A percentile compares a stretch with the other conserved stretches of the same genome.
These are phyloP conservation scores for Lithophane semibrunnea DNA, from an alignment of 2,888 invertebrate genomes.

Conservation along the genomic window DNA sequence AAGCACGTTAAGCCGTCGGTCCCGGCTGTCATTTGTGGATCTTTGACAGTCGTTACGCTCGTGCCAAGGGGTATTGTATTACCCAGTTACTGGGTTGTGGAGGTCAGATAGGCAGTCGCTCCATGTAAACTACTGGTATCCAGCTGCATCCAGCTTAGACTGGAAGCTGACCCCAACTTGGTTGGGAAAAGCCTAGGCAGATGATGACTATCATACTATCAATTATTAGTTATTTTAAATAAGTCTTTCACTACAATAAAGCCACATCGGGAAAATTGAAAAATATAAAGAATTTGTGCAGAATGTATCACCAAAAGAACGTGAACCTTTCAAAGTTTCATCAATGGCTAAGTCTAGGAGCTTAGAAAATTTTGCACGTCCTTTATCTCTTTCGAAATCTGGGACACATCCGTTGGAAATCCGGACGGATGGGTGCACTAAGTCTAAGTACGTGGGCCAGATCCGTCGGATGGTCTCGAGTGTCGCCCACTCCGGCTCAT, in stretches of 20 bases:
- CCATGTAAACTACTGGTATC: too few species aligned
- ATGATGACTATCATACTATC: not conserved
- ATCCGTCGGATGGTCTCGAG: constrained; percentile 56
- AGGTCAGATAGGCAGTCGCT: too few species aligned
- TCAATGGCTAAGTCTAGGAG: constrained; percentile 26
- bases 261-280: not conserved
- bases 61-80: too few species aligned
- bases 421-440: constrained; percentile 60
- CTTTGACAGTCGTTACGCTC: too few species aligned
- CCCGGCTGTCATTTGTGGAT: too few species aligned
- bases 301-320: constrained; percentile 26
- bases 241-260: not conserved
- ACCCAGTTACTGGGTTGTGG: too few species aligned
- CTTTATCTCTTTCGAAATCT: constrained; percentile 58
- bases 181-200: too few species aligned
- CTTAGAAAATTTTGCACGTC: constrained; percentile 50
- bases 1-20: too few species aligned
- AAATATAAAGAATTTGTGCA: not conserved
- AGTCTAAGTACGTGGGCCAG: constrained; percentile 61
- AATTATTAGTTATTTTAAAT: not conserved
- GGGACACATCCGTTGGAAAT: constrained; percentile 60
- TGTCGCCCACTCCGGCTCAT: constrained; percentile 58
- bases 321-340: constrained; percentile 39
- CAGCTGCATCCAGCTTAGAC: too few species aligned
- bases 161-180: too few species aligned